Evolutionary conservation across 2,797 vertebrate species (phyloP), one percentile per base, ranked within the genome.

Genomic region (Centroberyx gerrardi): DNA sequence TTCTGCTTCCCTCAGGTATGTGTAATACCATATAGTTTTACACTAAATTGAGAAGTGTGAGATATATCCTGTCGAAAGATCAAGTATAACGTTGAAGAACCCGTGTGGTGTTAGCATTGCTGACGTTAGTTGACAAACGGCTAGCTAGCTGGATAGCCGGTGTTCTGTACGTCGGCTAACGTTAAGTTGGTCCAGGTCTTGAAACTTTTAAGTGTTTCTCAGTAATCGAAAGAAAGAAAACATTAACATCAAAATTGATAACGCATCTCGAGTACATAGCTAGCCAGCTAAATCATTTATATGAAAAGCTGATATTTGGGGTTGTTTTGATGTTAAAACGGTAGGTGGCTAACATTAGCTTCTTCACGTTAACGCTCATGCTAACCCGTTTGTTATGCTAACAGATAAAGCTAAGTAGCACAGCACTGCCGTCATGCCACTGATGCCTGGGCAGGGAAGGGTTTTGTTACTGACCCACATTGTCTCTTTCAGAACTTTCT

Each of bases 1-100:
- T 10, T 40, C 72, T 63, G 28, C 51, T 51, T 28, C 59, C 22
- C 49, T 33, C 81, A 87, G 93, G 91, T 93, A 91, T 31, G 68
- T 3, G 2, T 22, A 13, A 27, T 3, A 46, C 5, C 14, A 46
- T 46, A 13, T 40, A 3, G 4, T 49, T 1, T 62, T 27, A 17
- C 2, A 14, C 7, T n/a, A 2, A 65, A 33, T 4, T 10, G 12
- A 54, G 6, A 61, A 2, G 3, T 42, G 44, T 9, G 10, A n/a
- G 2, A 52, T n/a, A 62, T 53, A 1, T 42, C 68, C 13, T 12
- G 17, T 1, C 31, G 31, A 72, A 38, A 15, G n/a, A 13, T 17
- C 17, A 3, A 59, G 70, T 18, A 33, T 8, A 28, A 54, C 18
- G 18, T 28, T n/a, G 8, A 1, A 13, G 1, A 18, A 61, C 40